A percentile compares a stretch with the other conserved stretches of the same genome.
phyloP scores from a whole-genome alignment of 2,888 invertebrate species.

The Theristus sp. region DNA sequence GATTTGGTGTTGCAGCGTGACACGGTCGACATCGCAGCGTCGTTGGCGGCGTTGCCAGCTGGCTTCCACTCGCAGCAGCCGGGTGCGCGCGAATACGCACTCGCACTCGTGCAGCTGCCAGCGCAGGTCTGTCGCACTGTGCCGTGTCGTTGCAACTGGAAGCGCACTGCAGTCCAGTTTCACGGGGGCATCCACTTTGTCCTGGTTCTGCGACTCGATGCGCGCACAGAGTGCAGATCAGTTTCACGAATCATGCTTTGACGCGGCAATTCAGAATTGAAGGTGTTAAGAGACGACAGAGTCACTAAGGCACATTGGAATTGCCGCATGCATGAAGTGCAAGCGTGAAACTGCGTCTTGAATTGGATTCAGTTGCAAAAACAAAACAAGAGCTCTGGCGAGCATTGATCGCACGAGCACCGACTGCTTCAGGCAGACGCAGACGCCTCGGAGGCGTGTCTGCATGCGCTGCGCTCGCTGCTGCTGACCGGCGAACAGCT shows the following conservation, averaged over 20 bases:
- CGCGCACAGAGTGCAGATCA: too few species aligned
- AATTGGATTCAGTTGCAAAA: neutral
- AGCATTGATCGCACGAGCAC: neutral
- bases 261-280: too few species aligned
- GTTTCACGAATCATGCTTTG: too few species aligned
- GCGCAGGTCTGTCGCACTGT: slow-evolving; percentile 39
- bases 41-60: slow-evolving; percentile 63
- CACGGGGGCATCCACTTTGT: too few species aligned
- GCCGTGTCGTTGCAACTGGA: neutral
- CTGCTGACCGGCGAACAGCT: neutral
- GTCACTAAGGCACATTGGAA: too few species aligned
- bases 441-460: neutral
- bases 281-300: too few species aligned
- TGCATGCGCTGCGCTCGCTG: neutral
- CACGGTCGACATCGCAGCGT: slow-evolving; percentile 43
- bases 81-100: slow-evolving; percentile 57
- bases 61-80: slow-evolving; percentile 47
- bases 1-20: slow-evolving; percentile 55
- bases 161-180: neutral
- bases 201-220: too few species aligned
- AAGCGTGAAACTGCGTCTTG: neutral
- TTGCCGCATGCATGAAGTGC: too few species aligned
- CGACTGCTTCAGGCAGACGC: neutral
- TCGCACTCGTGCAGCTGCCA: slow-evolving; percentile 67
- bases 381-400: neutral